phyloP scores from a whole-genome alignment of 2,113 vertebrate genomes.

The Turdus rufiventris region DNA sequence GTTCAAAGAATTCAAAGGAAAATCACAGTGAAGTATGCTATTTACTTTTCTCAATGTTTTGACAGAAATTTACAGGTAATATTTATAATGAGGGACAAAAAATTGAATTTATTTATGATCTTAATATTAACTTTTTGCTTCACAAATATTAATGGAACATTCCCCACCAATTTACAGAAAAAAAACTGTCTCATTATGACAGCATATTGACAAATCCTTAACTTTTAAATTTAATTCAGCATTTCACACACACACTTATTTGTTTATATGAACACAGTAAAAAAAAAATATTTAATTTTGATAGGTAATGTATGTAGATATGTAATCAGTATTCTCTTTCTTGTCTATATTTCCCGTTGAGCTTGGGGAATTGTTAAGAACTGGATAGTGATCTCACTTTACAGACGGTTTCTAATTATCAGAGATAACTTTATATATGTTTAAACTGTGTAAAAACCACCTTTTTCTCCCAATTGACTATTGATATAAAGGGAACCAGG shows the following conservation, averaged over 20 bases:
- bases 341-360: background rate
- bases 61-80: background rate
- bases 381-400: background rate
- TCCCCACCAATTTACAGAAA: background rate
- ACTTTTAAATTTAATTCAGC: background rate
- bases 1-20: background rate
- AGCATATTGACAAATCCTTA: background rate
- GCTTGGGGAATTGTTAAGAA: background rate
- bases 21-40: background rate
- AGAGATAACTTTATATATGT: background rate
- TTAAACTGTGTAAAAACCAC: background rate
- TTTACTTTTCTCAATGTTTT: background rate
- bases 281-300: background rate
- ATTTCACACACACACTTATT: background rate
- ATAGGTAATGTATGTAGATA: background rate
- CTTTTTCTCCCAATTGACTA: accelerated
- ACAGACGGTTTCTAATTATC: background rate
- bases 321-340: background rate
- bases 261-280: background rate
- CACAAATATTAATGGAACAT: background rate
- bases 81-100: background rate
- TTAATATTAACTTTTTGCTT: background rate
- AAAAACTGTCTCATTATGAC: background rate
- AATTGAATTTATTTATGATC: background rate
- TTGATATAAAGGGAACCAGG: background rate